Base-by-base conservation (phyloP, 2,797 vertebrate species). In the Bufotes viridis region DNA sequence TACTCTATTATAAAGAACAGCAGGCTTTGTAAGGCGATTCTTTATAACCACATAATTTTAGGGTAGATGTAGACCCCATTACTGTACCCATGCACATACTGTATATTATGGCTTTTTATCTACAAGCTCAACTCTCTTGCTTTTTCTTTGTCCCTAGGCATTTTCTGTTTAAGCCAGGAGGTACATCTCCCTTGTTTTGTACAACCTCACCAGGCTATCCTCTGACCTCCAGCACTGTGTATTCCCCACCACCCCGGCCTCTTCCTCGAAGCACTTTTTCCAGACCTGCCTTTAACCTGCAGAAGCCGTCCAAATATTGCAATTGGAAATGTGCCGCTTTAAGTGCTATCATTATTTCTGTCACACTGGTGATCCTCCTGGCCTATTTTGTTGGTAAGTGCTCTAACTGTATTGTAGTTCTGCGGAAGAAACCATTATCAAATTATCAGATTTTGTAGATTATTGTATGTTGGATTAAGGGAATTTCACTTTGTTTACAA, bases 301-400 rank as follows among this genome's bases (percentile, higher is more conserved):
- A 99, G 96, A 99, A 89, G 91, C 96, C 98, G 91, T 98, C 98
- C 89, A 98, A 98, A 93, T 97, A 98, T 96, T 99, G 98, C 96
- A 99, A 97, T 94, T 99, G 98, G 98, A 99, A 99, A 93, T 99
- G 98, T 3, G 97, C 98, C 0, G 98, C 98, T 69, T 95, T 99
- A 93, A 98, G 97, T 88, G 98, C 98, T 94, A 98, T 99, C 90
- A 94, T 98, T 95, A 95, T 98, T 95, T 99, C 98, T 0, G 94
- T 98, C 90, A 96, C 97, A 0, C 95, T 99, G 92, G 95, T 99
- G 91, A 95, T 99, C 92, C 95, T 99, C 90, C 94, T 99, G 94
- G 97, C 97, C 0, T 99, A 99, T 94, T 99, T 99, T 89, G 97
- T 99, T 60, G 98, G 98, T 99, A 96, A 97, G 96, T 85, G 83